Base-by-base conservation (phyloP, 2,113 vertebrate genomes). In the Caretta caretta region DNA sequence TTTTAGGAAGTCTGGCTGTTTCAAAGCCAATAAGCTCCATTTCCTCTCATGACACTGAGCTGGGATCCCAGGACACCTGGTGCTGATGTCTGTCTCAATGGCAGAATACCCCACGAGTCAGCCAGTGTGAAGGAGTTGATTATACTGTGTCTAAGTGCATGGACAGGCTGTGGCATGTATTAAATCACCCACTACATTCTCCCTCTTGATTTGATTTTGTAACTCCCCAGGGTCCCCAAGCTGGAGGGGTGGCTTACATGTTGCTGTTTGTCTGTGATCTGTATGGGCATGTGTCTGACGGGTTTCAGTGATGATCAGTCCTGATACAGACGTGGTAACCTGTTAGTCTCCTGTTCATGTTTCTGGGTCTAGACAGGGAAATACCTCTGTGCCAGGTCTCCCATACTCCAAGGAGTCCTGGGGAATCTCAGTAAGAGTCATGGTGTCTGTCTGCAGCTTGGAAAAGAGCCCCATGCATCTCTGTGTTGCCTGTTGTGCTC, bases 131-230 rank as follows among this genome's bases (percentile, higher is more conserved):
- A 69, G 84, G 51, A 51, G 50, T 10, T 46, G 65, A 8, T 20
- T 69, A 20, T 19, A 19, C 31, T 19, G 14, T n/a, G 65, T 38
- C n/a, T 9, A 38, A n/a, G 62, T n/a, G 16, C 35, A 3, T 14
- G 19, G 57, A 14, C 8, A 6, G 0, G 16, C 42, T 49, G 29
- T 1, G 57, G 76, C 50, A 48, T 46, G 20, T 53, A 1, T 5
- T 53, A 17, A 48, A 5, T 51, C 35, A 46, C 46, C 82, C 56
- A 3, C 0, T 11, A 4, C 0, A 0, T 3, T 78, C 75, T 48
- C 38, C 20, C 38, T 25, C 10, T 42, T 31, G 62, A 19, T 35
- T 24, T 25, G 72, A 46, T 38, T 38, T 24, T 76, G 5, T 35
- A 38, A 25, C 75, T 75, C 72, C 72, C 20, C 10, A 8, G 75